Evolutionary conservation across 2,113 vertebrate genomes (phyloP).

Genomic region (Corythornis madagascariensis): DNA sequence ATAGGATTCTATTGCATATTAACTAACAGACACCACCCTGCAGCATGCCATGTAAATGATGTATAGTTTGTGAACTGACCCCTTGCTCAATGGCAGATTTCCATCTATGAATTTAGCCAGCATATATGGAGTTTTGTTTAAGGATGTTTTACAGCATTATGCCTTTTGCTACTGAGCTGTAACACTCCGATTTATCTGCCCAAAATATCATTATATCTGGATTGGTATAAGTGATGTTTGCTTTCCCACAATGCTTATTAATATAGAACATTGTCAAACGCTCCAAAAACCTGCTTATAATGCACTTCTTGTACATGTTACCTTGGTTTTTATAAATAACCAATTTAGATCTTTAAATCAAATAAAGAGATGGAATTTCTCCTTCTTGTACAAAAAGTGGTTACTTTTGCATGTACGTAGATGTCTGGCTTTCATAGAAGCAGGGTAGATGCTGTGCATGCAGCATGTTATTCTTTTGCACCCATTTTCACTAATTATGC

Average conservation of each 20-base stretch:
- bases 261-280: not conserved
- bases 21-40: not conserved
- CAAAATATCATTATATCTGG: not conserved
- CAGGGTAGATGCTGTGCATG: not conserved
- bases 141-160: not conserved
- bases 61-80: not conserved
- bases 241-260: not conserved
- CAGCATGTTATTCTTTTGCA: not conserved
- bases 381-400: not conserved
- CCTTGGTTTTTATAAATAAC: not conserved
- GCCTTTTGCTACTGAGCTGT: not conserved
- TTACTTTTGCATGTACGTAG: not conserved
- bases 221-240: not conserved
- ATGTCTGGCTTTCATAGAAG: not conserved
- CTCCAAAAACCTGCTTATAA: not conserved
- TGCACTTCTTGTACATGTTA: not conserved
- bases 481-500: not conserved
- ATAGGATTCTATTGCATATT: not conserved
- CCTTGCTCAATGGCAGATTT: not conserved
- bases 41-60: not conserved
- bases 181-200: not conserved
- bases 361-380: not conserved
- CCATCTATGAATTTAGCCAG: not conserved
- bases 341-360: not conserved
- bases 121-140: not conserved